Evolutionary conservation across 1,140 invertebrate genomes (phyloP).

Genomic region (Diachasma alloeum): DNA sequence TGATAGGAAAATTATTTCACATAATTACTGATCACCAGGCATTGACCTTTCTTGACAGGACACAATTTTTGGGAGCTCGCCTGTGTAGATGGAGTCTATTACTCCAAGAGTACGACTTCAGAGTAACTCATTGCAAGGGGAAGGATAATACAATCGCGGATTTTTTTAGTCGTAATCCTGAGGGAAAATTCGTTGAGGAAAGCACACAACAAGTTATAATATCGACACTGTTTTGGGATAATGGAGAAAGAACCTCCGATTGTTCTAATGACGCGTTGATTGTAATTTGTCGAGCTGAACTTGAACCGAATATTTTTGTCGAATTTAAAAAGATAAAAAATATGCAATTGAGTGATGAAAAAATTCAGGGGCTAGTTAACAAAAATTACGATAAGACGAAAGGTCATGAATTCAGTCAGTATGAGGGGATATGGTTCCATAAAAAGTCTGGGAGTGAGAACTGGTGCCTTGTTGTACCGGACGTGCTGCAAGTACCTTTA

Average conservation of each 20-base stretch:
- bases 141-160: constrained; percentile 26
- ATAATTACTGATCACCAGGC: constrained; percentile 22
- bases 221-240: constrained; percentile 10
- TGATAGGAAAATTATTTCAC: not conserved
- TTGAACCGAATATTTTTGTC: not conserved
- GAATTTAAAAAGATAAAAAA: constrained; percentile 19
- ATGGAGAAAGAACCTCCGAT: not conserved
- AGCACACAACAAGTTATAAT: not conserved
- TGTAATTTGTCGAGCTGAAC: not conserved
- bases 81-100: constrained; percentile 7
- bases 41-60: constrained; percentile 15
- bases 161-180: constrained; percentile 27
- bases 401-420: constrained; percentile 17
- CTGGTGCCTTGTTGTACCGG: constrained; percentile 1
- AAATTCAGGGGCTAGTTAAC: not conserved
- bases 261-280: constrained; percentile 5
- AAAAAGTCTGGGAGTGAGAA: no score
- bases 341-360: constrained; percentile 13
- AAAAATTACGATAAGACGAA: not conserved
- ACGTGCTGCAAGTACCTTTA: not conserved
- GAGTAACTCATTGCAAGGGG: constrained; percentile 11
- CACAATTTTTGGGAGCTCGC: not conserved
- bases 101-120: constrained; percentile 22
- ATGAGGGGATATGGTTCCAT: constrained; percentile 15
- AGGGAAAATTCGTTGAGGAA: no score